These are phyloP conservation scores for Myotis daubentonii DNA, from an alignment of 2,797 vertebrate genomes.

Conservation along the genomic window DNA sequence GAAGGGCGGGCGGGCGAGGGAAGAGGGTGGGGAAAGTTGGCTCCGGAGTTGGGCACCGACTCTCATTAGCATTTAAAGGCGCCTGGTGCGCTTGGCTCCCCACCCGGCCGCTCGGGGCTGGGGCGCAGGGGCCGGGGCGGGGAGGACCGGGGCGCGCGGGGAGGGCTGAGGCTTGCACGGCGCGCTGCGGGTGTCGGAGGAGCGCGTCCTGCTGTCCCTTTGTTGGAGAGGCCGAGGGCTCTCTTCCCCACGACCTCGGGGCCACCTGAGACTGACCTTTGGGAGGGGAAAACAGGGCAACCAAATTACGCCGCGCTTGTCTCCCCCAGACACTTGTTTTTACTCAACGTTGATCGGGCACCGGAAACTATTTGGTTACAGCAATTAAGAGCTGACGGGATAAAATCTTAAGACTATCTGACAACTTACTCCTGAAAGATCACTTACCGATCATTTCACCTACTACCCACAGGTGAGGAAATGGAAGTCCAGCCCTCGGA, in stretches of 20 bases:
- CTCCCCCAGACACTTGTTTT: background rate
- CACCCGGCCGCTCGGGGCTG: accelerated
- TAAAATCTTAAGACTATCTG: background rate
- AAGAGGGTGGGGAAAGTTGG: conserved; percentile 71
- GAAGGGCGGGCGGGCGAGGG: conserved; percentile 61
- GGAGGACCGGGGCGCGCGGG: accelerated
- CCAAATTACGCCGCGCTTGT: background rate
- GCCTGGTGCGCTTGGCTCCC: conserved; percentile 30
- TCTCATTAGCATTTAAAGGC: conserved; percentile 87
- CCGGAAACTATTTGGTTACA: background rate
- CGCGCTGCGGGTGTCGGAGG: accelerated
- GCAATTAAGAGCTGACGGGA: background rate
- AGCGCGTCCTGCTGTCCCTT: background rate
- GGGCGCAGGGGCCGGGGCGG: background rate
- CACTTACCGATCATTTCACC: background rate
- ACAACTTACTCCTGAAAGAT: background rate
- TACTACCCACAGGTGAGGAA: background rate
- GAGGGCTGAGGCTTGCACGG: accelerated
- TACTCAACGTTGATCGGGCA: background rate
- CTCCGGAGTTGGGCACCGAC: conserved; percentile 15
- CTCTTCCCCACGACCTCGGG: background rate
- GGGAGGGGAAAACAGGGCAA: background rate
- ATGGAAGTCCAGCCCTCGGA: background rate
- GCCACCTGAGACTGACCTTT: background rate
- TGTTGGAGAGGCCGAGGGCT: background rate